Base-by-base conservation (phyloP, 2,888 invertebrate species). In the Eupithecia exiguata region DNA sequence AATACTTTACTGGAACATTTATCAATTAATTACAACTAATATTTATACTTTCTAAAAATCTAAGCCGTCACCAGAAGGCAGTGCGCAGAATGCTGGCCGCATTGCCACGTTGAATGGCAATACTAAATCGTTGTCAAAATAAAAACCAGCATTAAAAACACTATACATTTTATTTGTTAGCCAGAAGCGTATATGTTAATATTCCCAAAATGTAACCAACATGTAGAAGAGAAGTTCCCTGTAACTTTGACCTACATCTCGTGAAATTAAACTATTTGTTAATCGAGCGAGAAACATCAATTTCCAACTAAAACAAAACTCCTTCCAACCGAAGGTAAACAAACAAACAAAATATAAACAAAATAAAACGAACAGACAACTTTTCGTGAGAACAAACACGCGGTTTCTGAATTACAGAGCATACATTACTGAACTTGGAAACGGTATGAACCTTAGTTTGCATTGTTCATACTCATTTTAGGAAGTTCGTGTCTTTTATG, bases 261-360 rank as follows among this genome's bases (percentile, higher is more conserved):
- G 18, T 68, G 69, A 62, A 73, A 71, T 73, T 73, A 49, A 73
- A 71, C 43, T 76, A 72, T 74, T 72, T 73, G 73, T 65, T 53
- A 36, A 74, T 72, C 58, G 69, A 72, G 68, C 40, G 43, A 76
- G 71, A 58, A 70, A 49, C 75, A 46, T 73, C 72, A 72, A 70
- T 72, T 70, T 25, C 49, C 6, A 69, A 74, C 68, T 76, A 72
- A 77, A 76, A 76, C 74, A 75, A 43, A 71, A 65, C 75, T 70
- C 72, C 70, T 74, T 74, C 70, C 77, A 74, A 73, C 69, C 77
- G 69, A 75, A 74, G 62, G 62, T 62, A 62, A 74, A 61, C 79
- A 78, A 76, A 78, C 79, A 80, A 75, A 78, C 71, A 77, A 79
- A 77, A 78, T 78, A 76, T 76, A 76, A 80, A 79, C 79, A 71